A percentile compares a stretch with the other conserved stretches of the same genome.
phyloP scores from a whole-genome alignment of 23 tunicate genomes.

The Clavelina lepadiformis region DNA sequence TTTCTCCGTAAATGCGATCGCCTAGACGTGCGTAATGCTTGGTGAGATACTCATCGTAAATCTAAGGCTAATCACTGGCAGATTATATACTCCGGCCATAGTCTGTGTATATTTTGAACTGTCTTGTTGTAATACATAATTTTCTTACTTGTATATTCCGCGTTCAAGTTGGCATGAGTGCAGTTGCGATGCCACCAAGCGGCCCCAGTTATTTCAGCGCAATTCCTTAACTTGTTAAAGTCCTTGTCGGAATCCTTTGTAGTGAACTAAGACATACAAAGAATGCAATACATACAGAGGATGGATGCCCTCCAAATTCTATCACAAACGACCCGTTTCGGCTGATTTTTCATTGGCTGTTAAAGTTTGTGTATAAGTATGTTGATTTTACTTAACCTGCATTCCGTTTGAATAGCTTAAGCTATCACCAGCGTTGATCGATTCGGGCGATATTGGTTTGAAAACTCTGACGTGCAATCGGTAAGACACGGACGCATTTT shows the following conservation, averaged over 20 bases:
- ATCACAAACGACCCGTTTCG: no score
- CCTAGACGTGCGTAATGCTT: no score
- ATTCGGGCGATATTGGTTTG: not conserved
- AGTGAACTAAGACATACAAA: conserved; percentile 29
- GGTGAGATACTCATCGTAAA: no score
- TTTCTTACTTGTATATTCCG: conserved; percentile 12
- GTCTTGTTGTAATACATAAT: no score
- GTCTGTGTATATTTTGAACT: no score
- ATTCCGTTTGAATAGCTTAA: conserved; percentile 42
- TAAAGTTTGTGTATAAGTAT: no score
- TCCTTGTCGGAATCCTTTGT: conserved; percentile 48
- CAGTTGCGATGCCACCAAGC: conserved; percentile 77
- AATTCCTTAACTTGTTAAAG: conserved; percentile 14
- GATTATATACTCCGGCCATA: no score
- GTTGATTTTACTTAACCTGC: no score
- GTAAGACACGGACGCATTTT: conserved; percentile 2
- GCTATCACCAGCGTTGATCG: conserved; percentile 51
- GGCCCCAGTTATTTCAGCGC: conserved; percentile 36
- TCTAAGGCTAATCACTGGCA: no score
- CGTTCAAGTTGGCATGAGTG: conserved; percentile 60
- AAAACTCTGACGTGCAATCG: conserved; percentile 26
- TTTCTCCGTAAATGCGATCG: not conserved
- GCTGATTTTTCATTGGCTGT: no score
- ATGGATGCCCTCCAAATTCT: not conserved
- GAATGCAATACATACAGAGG: no score